Conservation (phyloP, 2,113 vertebrate genomes). For the Limanda limanda region DNA sequence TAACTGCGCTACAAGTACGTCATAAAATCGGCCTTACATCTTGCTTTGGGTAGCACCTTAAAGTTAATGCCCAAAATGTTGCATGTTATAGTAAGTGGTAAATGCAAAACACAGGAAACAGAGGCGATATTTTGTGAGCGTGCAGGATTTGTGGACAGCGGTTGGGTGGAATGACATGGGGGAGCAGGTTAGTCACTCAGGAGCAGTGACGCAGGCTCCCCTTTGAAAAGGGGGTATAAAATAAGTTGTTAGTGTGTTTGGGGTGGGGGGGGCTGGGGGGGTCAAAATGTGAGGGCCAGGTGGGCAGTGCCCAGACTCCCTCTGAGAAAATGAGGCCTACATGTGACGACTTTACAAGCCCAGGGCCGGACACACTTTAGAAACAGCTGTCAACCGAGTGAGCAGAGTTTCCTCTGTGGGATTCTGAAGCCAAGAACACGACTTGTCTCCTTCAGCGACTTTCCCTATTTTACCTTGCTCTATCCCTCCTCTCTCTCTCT, state of each 20-base stretch:
- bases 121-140: conserved; percentile 16
- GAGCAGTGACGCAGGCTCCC: conserved; percentile 58
- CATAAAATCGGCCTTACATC: neutral
- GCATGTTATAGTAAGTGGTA: conserved; percentile 29
- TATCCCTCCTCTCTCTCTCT: conserved; percentile 20
- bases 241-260: conserved; percentile 61
- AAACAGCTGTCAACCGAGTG: conserved; percentile 75
- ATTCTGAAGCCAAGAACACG: conserved; percentile 43
- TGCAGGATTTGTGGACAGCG: conserved; percentile 36
- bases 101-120: conserved; percentile 41
- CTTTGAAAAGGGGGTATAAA: conserved; percentile 70
- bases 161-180: conserved; percentile 46
- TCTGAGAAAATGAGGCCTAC: conserved; percentile 68
- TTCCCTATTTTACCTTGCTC: conserved; percentile 15
- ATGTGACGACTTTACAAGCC: conserved; percentile 78
- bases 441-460: conserved; percentile 16
- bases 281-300: conserved; percentile 63
- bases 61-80: conserved; percentile 15
- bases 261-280: conserved; percentile 10
- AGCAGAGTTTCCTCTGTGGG: conserved; percentile 66
- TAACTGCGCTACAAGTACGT: too few species aligned
- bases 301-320: conserved; percentile 64
- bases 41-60: neutral
- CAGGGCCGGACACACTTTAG: conserved; percentile 70
- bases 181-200: conserved; percentile 42